Evolutionary conservation across 2,113 vertebrate species (phyloP), one percentile per base, ranked within the genome.

Genomic region (Pitta sordida): DNA sequence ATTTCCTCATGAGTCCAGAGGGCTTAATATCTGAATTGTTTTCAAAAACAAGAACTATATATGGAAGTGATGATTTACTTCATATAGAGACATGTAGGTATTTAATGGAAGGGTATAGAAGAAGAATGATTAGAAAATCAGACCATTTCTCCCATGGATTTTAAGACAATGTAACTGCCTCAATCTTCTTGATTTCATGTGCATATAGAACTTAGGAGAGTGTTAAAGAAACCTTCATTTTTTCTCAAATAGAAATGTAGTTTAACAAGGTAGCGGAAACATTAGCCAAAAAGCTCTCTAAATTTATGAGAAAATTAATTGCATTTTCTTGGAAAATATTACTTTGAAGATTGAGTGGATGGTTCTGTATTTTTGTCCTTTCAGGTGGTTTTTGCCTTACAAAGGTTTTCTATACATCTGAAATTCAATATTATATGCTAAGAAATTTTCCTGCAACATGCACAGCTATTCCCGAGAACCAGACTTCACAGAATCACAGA

Each of bases 141-240:
- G 36, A 32, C 37, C 19, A 63, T 76, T 84, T 46, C 65, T 85
- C 22, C 5, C 4, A 11, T 15, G 12, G 5, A 44, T 62, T 77
- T 86, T 58, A 62, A 7, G 60, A 17, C 11, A n/a, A 30, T 16
- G 13, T 46, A 83, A 36, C 59, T n/a, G n/a, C n/a, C n/a, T 32
- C 15, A 3, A 0, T 14, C 63, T 71, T 84, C 56, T 43, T 55
- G 70, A 26, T 74, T 90, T 23, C 67, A 9, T 0, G 0, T 34
- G 15, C 5, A 32, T 32, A 30, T 13, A 63, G 12, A 93, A 75
- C 7, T 46, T 24, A 68, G 6, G 3, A 65, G 16, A 44, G 11
- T 56, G n/a, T 10, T 60, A 76, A 82, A 64, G 19, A 41, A 82
- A 32, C 2, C 32, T 41, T 60, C 0, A 23, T 75, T 69, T 83